These are phyloP conservation scores for Drosophila pruinosa DNA, from an alignment of 1,140 invertebrate species.

Conservation along the genomic window DNA sequence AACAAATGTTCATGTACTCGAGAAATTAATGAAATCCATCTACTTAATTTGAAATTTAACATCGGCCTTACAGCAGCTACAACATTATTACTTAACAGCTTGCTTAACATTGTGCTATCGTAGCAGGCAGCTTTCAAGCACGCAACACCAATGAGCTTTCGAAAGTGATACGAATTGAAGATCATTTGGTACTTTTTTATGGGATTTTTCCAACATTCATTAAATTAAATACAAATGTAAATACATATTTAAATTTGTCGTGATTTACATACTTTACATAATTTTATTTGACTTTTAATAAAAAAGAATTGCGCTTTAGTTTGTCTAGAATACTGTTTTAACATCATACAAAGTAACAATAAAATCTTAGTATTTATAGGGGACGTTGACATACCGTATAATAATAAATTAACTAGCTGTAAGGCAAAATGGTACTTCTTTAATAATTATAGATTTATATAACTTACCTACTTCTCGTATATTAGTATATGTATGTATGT, in stretches of 20 bases:
- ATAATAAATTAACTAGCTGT: constrained; percentile 61
- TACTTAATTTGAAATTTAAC: background rate
- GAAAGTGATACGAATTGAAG: background rate
- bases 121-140: constrained; percentile 1
- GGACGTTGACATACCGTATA: constrained; percentile 47
- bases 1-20: no score
- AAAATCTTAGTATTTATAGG: constrained; percentile 41
- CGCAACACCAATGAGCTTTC: constrained; percentile 10
- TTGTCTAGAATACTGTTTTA: constrained; percentile 73
- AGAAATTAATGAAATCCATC: no score
- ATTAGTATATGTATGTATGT: constrained; percentile 15
- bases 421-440: constrained; percentile 21
- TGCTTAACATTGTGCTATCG: no score
- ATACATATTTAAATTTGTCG: background rate
- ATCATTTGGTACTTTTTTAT: constrained; percentile 14
- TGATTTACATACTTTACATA: constrained; percentile 32
- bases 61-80: background rate
- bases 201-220: background rate
- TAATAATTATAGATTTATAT: constrained; percentile 8
- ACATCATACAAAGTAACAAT: constrained; percentile 57
- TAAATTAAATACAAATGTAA: background rate
- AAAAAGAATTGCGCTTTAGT: constrained; percentile 44
- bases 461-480: constrained; percentile 1
- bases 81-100: background rate
- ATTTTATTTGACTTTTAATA: constrained; percentile 42